Evolutionary conservation across 2,113 vertebrate genomes (phyloP).

Genomic region (Campylomormyrus tamandua): DNA sequence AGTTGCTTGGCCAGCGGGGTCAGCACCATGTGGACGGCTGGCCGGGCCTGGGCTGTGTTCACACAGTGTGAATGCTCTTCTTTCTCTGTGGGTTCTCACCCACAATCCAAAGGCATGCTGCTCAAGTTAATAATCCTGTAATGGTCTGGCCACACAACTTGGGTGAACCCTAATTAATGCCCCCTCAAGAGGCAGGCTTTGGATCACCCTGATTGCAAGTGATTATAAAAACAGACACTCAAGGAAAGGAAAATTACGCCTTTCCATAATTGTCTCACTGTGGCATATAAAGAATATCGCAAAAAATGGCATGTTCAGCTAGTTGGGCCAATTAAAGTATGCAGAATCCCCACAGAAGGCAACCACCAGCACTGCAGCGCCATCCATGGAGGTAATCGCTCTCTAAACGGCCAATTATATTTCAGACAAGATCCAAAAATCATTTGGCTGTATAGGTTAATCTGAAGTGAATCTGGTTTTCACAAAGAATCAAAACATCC

Average conservation of each 20-base stretch:
- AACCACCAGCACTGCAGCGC: neutral
- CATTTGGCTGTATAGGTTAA: slow-evolving; percentile 64
- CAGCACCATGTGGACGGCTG: neutral
- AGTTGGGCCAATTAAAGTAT: neutral
- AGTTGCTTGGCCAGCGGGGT: neutral
- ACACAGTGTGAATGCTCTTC: neutral
- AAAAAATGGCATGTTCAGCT: neutral
- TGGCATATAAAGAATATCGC: neutral
- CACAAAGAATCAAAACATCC: slow-evolving; percentile 63
- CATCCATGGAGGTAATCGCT: slow-evolving; percentile 54
- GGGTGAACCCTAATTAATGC: neutral
- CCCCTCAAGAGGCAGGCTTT: neutral
- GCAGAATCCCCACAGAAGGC: neutral
- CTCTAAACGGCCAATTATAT: slow-evolving; percentile 55
- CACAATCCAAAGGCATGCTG: neutral
- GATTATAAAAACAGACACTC: neutral
- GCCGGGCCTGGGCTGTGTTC: neutral
- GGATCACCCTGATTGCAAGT: neutral
- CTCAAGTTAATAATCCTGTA: neutral
- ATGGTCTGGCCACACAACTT: neutral
- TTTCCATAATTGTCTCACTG: neutral
- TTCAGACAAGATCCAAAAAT: slow-evolving; percentile 51
- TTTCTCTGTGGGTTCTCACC: neutral
- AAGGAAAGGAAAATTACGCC: neutral
- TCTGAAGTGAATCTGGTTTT: slow-evolving; percentile 62